Conservation (phyloP, 2,888 invertebrate genomes). For the Archips xylosteana region DNA sequence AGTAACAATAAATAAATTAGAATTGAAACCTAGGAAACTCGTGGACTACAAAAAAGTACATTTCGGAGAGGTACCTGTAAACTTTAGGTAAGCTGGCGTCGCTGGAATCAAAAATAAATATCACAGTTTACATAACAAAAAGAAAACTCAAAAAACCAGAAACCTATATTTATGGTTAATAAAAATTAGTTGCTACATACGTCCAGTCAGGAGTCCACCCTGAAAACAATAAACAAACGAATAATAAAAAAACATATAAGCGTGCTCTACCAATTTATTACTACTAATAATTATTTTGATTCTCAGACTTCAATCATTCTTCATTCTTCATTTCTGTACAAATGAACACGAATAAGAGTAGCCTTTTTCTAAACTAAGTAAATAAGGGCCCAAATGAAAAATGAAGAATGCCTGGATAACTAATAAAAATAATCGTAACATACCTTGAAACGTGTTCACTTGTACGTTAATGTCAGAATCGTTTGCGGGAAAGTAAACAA, state of each 20-base stretch:
- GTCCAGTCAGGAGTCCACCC: conserved; percentile 58
- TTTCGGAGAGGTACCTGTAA: conserved; percentile 58
- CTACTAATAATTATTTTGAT: not conserved
- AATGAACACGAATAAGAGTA: conserved; percentile 68
- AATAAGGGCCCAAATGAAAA: conserved; percentile 53
- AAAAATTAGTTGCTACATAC: conserved; percentile 34
- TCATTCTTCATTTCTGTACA: conserved; percentile 73
- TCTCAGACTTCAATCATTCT: conserved; percentile 54
- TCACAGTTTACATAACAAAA: conserved; percentile 13
- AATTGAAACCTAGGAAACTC: not conserved
- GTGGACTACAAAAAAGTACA: not conserved
- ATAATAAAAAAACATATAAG: not conserved
- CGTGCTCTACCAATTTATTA: not conserved
- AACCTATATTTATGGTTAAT: not conserved
- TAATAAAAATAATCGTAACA: conserved; percentile 40
- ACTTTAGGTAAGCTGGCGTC: conserved; percentile 62
- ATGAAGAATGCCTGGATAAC: conserved; percentile 68
- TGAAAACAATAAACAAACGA: conserved; percentile 53
- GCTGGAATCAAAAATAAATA: conserved; percentile 54
- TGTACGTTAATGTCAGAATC: conserved; percentile 52
- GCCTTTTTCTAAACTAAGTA: conserved; percentile 25
- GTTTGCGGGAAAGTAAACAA: conserved; percentile 44
- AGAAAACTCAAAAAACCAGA: not conserved
- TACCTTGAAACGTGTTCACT: conserved; percentile 75
- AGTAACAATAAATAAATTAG: not conserved